These are phyloP conservation scores for Polypterus senegalus DNA, from an alignment of 2,113 vertebrate genomes.

Conservation along the genomic window DNA sequence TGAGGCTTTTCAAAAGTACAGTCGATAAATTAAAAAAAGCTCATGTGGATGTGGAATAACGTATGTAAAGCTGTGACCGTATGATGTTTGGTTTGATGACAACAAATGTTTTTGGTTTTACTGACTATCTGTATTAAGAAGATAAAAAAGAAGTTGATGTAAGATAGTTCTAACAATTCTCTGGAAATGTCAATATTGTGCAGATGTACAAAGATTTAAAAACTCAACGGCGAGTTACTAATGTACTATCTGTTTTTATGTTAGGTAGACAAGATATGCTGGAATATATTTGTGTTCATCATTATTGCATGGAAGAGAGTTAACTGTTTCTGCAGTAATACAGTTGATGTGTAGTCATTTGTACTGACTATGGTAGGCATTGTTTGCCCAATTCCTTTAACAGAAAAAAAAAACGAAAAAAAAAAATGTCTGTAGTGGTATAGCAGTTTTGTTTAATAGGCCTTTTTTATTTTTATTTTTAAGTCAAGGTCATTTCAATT, in stretches of 20 bases:
- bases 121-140: background rate
- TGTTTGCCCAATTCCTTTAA: conserved; percentile 70
- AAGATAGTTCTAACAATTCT: conserved; percentile 17
- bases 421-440: conserved; percentile 54
- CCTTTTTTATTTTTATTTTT: conserved; percentile 74
- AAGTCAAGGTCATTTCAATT: conserved; percentile 88
- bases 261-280: conserved; percentile 57
- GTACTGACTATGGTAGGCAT: conserved; percentile 67
- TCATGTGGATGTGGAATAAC: no score
- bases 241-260: conserved; percentile 51
- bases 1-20: background rate
- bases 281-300: conserved; percentile 68
- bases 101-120: conserved; percentile 4
- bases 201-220: conserved; percentile 35
- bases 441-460: conserved; percentile 43
- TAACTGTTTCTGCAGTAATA: conserved; percentile 57
- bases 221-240: conserved; percentile 38
- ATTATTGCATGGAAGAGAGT: conserved; percentile 72
- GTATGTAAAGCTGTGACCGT: background rate
- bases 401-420: conserved; percentile 28
- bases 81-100: background rate
- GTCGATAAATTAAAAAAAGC: no score
- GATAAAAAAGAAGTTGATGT: background rate
- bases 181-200: conserved; percentile 48
- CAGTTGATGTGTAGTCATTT: conserved; percentile 79